Evolutionary conservation across 2,888 invertebrate genomes (phyloP).

Genomic region (Lithophane ornitopus): DNA sequence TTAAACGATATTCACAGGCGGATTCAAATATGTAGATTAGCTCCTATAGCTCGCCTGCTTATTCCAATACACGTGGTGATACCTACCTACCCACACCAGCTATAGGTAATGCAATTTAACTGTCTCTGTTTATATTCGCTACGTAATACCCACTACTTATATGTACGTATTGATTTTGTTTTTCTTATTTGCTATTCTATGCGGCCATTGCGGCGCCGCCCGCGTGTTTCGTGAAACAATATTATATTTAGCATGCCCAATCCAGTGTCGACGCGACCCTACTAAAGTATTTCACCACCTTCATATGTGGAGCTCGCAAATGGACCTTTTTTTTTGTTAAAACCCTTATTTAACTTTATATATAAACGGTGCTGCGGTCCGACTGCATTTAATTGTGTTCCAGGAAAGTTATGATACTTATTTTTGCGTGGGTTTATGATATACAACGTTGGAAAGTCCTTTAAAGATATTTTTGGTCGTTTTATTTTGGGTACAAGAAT

Average conservation of each 20-base stretch:
- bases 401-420: conserved; percentile 16
- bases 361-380: conserved; percentile 24
- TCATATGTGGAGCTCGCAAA: conserved; percentile 54
- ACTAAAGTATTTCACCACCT: conserved; percentile 66
- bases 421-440: conserved; percentile 42
- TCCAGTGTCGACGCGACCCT: conserved; percentile 59
- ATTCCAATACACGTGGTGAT: conserved; percentile 44
- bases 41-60: conserved; percentile 51
- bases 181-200: conserved; percentile 75
- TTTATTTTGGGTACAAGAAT: conserved; percentile 17
- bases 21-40: conserved; percentile 61
- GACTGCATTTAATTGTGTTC: conserved; percentile 49
- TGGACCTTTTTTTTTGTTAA: conserved; percentile 46
- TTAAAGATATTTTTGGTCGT: conserved; percentile 1
- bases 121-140: conserved; percentile 51
- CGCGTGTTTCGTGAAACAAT: conserved; percentile 74
- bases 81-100: conserved; percentile 1
- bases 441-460: conserved; percentile 11
- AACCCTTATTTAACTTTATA: conserved; percentile 52
- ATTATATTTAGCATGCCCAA: conserved; percentile 62
- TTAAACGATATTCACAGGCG: conserved; percentile 42
- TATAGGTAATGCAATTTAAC: conserved; percentile 51
- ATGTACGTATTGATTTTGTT: conserved; percentile 72
- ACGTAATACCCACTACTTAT: conserved; percentile 47
- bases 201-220: conserved; percentile 67